A percentile compares a stretch with the other conserved stretches of the same genome.
Conservation (phyloP, 2,888 invertebrate genomes). For the Limnephilus lunatus region DNA sequence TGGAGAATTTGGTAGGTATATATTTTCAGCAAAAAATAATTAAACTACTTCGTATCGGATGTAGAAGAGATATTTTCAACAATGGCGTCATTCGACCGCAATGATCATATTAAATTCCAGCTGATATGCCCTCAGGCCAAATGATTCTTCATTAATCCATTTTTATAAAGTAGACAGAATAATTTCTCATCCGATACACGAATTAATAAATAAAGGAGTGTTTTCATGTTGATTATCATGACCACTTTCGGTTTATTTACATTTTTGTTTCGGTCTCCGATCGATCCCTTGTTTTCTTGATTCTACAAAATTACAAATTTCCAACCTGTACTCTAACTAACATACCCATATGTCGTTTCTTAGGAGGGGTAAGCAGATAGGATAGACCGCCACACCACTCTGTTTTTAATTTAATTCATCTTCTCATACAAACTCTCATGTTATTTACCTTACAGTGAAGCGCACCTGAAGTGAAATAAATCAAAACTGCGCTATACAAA, state of each 20-base stretch:
- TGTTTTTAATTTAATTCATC: too few species aligned
- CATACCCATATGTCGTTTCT: too few species aligned
- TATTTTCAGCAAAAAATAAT: too few species aligned
- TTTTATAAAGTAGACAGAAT: background rate
- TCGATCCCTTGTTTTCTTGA: background rate
- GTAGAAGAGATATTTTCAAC: background rate
- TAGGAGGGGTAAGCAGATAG: too few species aligned
- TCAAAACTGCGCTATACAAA: too few species aligned
- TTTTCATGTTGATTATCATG: background rate
- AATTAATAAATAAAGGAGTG: background rate
- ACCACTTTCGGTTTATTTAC: background rate
- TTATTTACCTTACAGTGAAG: too few species aligned
- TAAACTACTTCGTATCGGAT: background rate
- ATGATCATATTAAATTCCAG: background rate
- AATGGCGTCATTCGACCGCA: background rate
- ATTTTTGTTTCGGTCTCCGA: background rate
- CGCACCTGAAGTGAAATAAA: too few species aligned
- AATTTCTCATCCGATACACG: background rate
- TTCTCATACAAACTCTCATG: too few species aligned
- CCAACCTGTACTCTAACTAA: too few species aligned
- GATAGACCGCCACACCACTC: too few species aligned
- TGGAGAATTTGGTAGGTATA: too few species aligned
- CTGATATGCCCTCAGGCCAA: background rate
- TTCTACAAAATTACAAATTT: background rate
- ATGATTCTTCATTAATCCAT: background rate